Conservation (phyloP, 2,797 vertebrate genomes). For the Dermochelys coriacea region DNA sequence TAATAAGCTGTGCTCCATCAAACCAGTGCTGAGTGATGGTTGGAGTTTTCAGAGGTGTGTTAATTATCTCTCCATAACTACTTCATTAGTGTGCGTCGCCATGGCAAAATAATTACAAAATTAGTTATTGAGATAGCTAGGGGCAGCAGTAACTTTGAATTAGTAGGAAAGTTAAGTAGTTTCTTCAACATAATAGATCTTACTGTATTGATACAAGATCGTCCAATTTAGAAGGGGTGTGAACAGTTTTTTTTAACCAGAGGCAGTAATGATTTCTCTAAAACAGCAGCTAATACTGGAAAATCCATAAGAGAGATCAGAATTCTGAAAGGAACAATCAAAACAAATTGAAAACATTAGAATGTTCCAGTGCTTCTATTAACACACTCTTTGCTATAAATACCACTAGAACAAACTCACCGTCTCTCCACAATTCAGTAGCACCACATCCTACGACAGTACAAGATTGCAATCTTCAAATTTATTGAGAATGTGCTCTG, state of each 20-base stretch:
- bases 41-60: background rate
- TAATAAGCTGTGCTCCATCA: slow-evolving; percentile 17
- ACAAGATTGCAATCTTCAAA: background rate
- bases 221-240: background rate
- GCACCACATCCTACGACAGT: background rate
- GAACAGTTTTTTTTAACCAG: background rate
- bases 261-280: background rate
- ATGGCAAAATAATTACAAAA: slow-evolving; percentile 24
- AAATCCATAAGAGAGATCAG: fast-evolving
- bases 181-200: slow-evolving; percentile 14
- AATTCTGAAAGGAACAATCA: background rate
- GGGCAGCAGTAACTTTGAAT: background rate
- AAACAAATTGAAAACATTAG: background rate
- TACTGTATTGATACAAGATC: background rate
- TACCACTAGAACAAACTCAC: background rate
- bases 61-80: slow-evolving; percentile 43
- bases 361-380: background rate
- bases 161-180: slow-evolving; percentile 18
- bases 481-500: background rate
- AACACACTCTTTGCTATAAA: background rate
- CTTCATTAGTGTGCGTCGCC: slow-evolving; percentile 28
- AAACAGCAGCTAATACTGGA: background rate
- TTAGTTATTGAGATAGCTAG: background rate
- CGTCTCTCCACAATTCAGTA: background rate
- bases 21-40: background rate